Evolutionary conservation across 1,140 invertebrate genomes (phyloP).

Genomic region (Pteromalus puparum): DNA sequence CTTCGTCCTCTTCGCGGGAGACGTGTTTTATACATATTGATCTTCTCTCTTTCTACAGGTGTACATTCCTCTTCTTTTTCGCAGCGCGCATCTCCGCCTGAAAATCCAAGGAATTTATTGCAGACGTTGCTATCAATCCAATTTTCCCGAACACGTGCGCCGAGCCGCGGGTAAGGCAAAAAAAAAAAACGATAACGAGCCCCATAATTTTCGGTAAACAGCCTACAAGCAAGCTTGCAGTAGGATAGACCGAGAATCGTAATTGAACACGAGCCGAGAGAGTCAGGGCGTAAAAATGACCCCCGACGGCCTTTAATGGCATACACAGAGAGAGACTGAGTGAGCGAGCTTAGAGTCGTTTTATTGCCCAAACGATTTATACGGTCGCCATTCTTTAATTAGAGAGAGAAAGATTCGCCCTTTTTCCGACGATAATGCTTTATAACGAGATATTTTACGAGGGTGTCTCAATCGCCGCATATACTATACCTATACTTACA

Average conservation of each 20-base stretch:
- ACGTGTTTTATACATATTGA: background rate
- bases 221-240: background rate
- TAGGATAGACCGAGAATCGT: too few species aligned
- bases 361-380: background rate
- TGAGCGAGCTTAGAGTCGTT: background rate
- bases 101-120: background rate
- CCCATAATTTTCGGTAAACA: conserved; percentile 1
- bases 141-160: background rate
- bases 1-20: background rate
- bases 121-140: background rate
- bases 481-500: too few species aligned
- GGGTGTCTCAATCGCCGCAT: background rate
- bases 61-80: background rate
- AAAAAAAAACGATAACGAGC: background rate
- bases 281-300: too few species aligned
- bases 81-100: background rate
- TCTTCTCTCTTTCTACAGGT: background rate
- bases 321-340: too few species aligned
- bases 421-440: background rate
- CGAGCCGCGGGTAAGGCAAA: too few species aligned
- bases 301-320: too few species aligned
- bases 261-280: too few species aligned
- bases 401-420: background rate
- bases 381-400: conserved; percentile 9
- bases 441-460: conserved; percentile 34